Evolutionary conservation across 1,140 invertebrate genomes (phyloP).

Genomic region (Dolichoris vasculosae): DNA sequence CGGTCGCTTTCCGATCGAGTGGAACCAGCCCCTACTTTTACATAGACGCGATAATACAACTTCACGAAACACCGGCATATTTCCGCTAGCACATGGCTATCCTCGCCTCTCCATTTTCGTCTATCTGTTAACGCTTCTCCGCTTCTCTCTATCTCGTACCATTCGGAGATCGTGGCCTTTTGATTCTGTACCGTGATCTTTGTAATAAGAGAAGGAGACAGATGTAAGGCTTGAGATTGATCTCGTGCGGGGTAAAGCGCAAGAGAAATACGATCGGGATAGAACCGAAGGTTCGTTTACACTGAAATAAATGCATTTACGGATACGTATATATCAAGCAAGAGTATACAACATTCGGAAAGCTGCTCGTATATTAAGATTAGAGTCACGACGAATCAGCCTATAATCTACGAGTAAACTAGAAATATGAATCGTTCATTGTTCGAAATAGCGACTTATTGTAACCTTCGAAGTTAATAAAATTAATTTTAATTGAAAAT

Average conservation of each 20-base stretch:
- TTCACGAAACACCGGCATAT: neutral
- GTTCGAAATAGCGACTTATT: neutral
- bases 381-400: neutral
- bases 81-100: neutral
- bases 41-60: neutral
- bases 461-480: neutral
- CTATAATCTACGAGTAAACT: neutral
- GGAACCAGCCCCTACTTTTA: too few relatives aligned
- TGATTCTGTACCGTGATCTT: neutral
- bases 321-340: neutral
- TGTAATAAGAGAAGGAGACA: neutral
- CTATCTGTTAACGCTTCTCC: neutral
- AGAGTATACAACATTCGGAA: neutral
- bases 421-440: neutral
- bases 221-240: neutral
- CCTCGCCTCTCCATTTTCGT: too few relatives aligned
- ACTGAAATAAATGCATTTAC: too few relatives aligned
- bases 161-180: neutral
- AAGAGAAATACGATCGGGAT: neutral
- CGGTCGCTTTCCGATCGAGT: slow-evolving; percentile 29
- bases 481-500: too few relatives aligned
- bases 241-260: neutral
- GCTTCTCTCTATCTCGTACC: neutral
- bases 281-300: too few relatives aligned
- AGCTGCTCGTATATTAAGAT: neutral